Evolutionary conservation across 2,888 invertebrate genomes (phyloP), one percentile per base, ranked within the genome.

Genomic region (Tinea semifulvella): DNA sequence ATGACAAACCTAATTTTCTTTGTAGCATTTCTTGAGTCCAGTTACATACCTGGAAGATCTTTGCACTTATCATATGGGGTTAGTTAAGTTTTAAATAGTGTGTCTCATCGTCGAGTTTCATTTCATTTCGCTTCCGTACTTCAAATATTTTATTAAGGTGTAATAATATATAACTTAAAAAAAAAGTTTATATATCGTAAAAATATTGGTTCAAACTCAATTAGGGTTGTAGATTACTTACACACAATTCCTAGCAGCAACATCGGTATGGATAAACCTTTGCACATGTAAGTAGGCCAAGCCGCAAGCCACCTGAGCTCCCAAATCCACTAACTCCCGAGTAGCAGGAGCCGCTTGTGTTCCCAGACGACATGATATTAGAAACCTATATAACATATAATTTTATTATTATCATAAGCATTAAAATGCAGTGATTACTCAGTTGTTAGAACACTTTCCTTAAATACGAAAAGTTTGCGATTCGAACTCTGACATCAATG

Each of bases 241-340:
- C 93, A 94, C 87, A 74, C 94, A 95, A 75, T 96, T 96, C 61
- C 96, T 88, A 27, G 94, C 87, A 6, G 96, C 94, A 47, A 97
- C 84, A 66, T 97, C 97, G 65, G 91, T 89, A 68, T 97, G 96
- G 49, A 96, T 85, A 46, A 97, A 84, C 47, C 91, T 87, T 60
- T 92, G 91, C 45, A 91, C 89, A 64, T 97, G 96, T 53, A 97
- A 83, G 71, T 92, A 96, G 49, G 92, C 90, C 48, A 95, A 83
- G 13, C 94, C 97, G 56, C 92, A 85, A 40, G 93, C 88, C 51
- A 93, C 85, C 68, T 96, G 96, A 10, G 91, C 91, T 1, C 92
- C 92, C 73, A 94, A 85, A 53, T 91, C 86, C 6, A 94, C 93
- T 49, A 94, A 82, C 59, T 95, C 94, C 52, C 92, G 87, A 4